Base-by-base conservation (phyloP, 2,888 invertebrate species). In the Cybosia mesomella region DNA sequence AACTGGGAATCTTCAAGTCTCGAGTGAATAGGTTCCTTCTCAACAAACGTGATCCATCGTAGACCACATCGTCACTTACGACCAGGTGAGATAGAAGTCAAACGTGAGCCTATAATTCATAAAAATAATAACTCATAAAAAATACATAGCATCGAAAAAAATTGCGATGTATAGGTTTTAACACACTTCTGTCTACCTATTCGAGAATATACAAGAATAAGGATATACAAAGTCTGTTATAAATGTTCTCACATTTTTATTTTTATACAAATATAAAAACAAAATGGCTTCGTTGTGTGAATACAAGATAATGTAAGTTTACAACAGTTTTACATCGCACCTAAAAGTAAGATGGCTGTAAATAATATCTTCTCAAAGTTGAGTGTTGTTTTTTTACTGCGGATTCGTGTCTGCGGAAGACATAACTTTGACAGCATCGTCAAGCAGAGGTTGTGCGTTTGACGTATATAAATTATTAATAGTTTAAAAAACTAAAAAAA, bases 271-370 rank as follows among this genome's bases (percentile, higher is more conserved):
- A 62, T 54, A 75, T 75, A 77, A 72, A 81, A 78, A 76, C 76
- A 82, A 82, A 76, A 84, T 85, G 77, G 76, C 72, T 65, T 53
- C 60, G 72, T 76, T 22, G 0, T 21, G 36, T 10, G 73, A 34
- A 63, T 68, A 63, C 58, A 67, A 74, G 72, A 74, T 75, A 60
- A 65, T 39, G 22, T 64, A 49, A 74, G 67, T 68, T 79, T 71
- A 73, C 64, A 70, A 68, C 71, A 63, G 63, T 75, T 83, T 84
- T 79, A 83, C 68, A 71, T 34, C 67, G 66, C 63, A 71, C 68
- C 76, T 76, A 81, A 81, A 81, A 79, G 72, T 65, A 67, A 71
- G 70, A 24, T n/a, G 22, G 36, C 36, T 15, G 7, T 32, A 28
- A 54, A 58, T 64, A 63, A 22, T 34, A 36, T 60, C 54, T 55